Evolutionary conservation across 2,888 invertebrate genomes (phyloP), one percentile per base, ranked within the genome.

Genomic region (Anarsia innoxiella): DNA sequence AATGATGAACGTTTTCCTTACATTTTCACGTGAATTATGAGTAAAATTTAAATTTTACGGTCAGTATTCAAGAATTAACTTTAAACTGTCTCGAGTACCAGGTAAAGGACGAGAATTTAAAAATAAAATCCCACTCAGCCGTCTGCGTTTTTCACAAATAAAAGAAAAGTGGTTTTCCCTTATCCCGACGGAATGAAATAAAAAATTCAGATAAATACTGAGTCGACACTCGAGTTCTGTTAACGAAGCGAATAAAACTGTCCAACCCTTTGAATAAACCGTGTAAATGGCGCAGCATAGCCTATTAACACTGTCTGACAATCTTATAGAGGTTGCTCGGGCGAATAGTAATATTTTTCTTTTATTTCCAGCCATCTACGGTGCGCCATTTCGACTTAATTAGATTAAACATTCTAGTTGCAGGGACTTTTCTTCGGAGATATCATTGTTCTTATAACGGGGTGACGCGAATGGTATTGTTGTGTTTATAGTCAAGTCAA

Each of bases 171-270:
- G 33, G 33, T 33, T 36, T 48, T 31, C 38, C 37, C 36, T 39
- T 42, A 37, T 48, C 46, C 50, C 44, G 44, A 48, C 51, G 53
- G 56, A 58, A 58, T 56, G 55, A 54, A 64, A 63, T 59, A 45
- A 63, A 71, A 72, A 72, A 68, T 61, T 67, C 54, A 57, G 62
- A 66, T 65, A 70, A 72, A 71, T 62, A 66, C 64, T 57, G 57
- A 57, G 54, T 56, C 58, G 62, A 59, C 61, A 60, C 68, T 59
- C 58, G 59, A 54, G 55, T 58, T 53, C 63, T 56, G 71, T 63
- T 75, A 78, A 77, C 74, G 74, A 76, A 74, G 70, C 66, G 69
- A 72, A 77, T 71, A 75, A 75, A 76, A 73, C 59, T 67, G 66
- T 65, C 63, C 69, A 76, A 68, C 68, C 72, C 51, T 69, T 75